Percentiles rank a stretch among this genome's conserved stretches.
Conservation (phyloP, 30 jellyfish, hydroid and myxozoan species). For the Hydractinia symbiolongicarpus region DNA sequence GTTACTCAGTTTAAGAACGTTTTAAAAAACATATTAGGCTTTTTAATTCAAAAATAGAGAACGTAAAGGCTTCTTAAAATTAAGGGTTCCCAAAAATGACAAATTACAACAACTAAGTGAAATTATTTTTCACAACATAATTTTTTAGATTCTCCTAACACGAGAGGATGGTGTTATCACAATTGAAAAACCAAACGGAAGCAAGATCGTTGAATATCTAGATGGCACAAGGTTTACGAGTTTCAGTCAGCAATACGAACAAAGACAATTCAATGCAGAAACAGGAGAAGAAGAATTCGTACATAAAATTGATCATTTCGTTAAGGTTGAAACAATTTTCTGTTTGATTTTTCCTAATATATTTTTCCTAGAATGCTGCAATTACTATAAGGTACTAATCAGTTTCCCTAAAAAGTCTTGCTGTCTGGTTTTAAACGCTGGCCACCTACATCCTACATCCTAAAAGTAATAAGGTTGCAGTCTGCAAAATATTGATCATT, state of each 20-base stretch:
- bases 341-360: not conserved
- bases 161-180: constrained; percentile 85
- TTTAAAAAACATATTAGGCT: too few species aligned
- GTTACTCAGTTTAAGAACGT: too few species aligned
- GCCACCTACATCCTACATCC: too few species aligned
- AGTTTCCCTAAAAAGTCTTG: too few species aligned
- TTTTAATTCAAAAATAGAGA: too few species aligned
- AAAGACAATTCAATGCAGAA: constrained; percentile 25
- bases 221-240: constrained; percentile 93
- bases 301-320: constrained; percentile 2
- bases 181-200: constrained; percentile 52
- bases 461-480: too few species aligned
- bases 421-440: too few species aligned
- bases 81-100: too few species aligned
- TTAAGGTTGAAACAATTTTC: not conserved
- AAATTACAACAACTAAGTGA: too few species aligned
- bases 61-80: too few species aligned
- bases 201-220: constrained; percentile 51
- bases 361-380: not conserved
- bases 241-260: not conserved
- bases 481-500: too few species aligned
- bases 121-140: not conserved
- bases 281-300: constrained; percentile 65
- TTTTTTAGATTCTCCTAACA: constrained; percentile 42
- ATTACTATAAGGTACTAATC: too few species aligned